These are phyloP conservation scores for Lasius fuliginosus DNA, from an alignment of 2,888 invertebrate species.

Conservation along the genomic window DNA sequence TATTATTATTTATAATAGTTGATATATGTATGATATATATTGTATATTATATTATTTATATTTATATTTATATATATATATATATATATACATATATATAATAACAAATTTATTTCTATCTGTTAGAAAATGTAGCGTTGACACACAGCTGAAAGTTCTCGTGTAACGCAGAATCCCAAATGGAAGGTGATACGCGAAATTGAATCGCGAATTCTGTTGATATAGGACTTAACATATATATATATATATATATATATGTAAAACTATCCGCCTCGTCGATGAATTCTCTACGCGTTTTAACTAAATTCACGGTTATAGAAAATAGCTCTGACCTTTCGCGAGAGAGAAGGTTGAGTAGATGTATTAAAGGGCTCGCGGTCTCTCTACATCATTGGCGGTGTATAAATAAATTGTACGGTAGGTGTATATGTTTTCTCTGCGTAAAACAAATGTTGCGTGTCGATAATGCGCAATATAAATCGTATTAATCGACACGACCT, in stretches of 20 bases:
- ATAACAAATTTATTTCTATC: constrained; percentile 32
- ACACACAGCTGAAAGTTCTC: neutral
- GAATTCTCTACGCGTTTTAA: constrained; percentile 41
- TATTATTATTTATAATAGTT: constrained; percentile 51
- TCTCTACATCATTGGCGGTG: constrained; percentile 29
- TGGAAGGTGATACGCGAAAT: constrained; percentile 31
- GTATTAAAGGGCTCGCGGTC: constrained; percentile 16
- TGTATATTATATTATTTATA: constrained; percentile 48
- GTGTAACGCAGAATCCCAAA: constrained; percentile 11
- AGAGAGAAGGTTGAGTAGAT: constrained; percentile 32
- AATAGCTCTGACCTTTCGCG: constrained; percentile 51
- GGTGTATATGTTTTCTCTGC: constrained; percentile 12
- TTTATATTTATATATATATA: constrained; percentile 25
- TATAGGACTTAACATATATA: neutral
- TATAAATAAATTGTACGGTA: constrained; percentile 46
- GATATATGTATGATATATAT: constrained; percentile 45
- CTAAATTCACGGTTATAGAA: constrained; percentile 45
- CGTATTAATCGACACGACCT: constrained; percentile 15
- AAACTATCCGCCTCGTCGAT: constrained; percentile 8
- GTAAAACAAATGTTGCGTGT: constrained; percentile 50
- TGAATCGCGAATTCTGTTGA: constrained; percentile 37
- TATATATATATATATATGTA: neutral
- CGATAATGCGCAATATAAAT: constrained; percentile 14
- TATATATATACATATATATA: neutral
- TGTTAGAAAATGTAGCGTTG: constrained; percentile 27